A percentile compares a stretch with the other conserved stretches of the same genome.
Conservation (phyloP, 2,797 vertebrate species). For the Melopsittacus undulatus region DNA sequence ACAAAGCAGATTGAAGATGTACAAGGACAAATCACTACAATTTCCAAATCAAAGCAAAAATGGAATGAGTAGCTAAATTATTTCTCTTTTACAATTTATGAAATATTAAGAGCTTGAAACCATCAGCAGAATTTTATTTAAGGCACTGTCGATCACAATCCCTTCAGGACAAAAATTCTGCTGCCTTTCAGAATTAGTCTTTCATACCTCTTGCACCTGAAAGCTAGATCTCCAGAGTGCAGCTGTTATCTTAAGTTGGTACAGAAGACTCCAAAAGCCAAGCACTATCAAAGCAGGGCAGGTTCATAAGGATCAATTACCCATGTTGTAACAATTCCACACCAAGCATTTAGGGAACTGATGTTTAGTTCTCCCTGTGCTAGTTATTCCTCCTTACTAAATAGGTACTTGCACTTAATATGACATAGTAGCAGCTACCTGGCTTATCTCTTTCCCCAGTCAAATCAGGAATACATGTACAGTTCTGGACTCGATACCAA, state of each 20-base stretch:
- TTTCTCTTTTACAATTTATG: neutral
- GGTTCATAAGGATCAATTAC: neutral
- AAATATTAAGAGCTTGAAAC: neutral
- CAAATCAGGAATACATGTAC: neutral
- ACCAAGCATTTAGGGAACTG: neutral
- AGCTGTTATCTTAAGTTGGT: neutral
- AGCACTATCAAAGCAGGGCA: neutral
- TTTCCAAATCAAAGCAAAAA: neutral
- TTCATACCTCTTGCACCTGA: neutral
- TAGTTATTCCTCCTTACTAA: neutral
- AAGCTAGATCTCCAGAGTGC: neutral
- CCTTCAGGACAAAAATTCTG: neutral
- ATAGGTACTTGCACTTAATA: neutral
- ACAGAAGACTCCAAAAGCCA: neutral
- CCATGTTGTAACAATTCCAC: neutral
- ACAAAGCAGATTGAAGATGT: neutral
- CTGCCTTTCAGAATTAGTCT: neutral
- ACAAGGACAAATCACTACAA: neutral
- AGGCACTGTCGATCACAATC: neutral
- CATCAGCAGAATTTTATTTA: neutral
- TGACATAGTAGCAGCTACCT: neutral
- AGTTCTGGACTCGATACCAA: neutral
- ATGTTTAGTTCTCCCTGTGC: accelerated
- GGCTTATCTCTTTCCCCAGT: neutral
- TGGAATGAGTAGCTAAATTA: neutral